Conservation (phyloP, 2,888 invertebrate genomes). For the Drosophila tripunctata region DNA sequence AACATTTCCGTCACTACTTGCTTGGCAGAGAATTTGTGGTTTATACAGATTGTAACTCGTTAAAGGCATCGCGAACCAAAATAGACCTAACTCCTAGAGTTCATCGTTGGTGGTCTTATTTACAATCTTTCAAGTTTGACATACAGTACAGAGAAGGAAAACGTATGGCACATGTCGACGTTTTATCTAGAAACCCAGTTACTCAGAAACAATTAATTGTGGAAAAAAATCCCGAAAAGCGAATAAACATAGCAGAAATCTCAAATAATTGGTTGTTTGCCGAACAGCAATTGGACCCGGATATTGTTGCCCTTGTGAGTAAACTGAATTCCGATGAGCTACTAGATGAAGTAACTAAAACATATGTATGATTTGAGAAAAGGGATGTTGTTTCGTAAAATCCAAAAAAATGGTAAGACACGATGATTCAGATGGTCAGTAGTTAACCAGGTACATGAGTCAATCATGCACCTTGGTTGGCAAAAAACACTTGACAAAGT, state of each 20-base stretch:
- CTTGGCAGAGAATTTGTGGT: slow-evolving; percentile 1
- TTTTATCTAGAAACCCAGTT: slow-evolving; percentile 7
- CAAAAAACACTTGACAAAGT: not conserved
- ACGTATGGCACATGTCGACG: slow-evolving; percentile 29
- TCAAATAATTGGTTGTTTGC: slow-evolving; percentile 15
- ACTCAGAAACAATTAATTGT: slow-evolving; percentile 1
- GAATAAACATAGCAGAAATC: slow-evolving; percentile 28
- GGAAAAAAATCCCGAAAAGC: slow-evolving; percentile 11
- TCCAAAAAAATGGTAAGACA: slow-evolving; percentile 11
- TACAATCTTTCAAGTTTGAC: slow-evolving; percentile 27
- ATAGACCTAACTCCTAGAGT: slow-evolving; percentile 27
- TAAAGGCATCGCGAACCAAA: slow-evolving; percentile 21
- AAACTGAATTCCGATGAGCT: slow-evolving; percentile 12
- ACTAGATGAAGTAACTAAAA: slow-evolving; percentile 12
- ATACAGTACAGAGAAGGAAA: slow-evolving; percentile 22
- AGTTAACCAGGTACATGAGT: slow-evolving; percentile 11
- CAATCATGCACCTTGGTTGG: slow-evolving; percentile 4
- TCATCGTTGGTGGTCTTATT: slow-evolving; percentile 32
- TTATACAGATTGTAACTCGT: slow-evolving; percentile 22
- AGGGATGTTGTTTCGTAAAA: slow-evolving; percentile 11
- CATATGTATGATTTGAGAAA: not conserved
- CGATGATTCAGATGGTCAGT: slow-evolving; percentile 3
- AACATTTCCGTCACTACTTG: slow-evolving; percentile 51
- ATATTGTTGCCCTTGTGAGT: slow-evolving; percentile 6
- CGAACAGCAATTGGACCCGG: slow-evolving; percentile 3